Base-by-base conservation (phyloP, 2,888 invertebrate species). In the Heliconius hortense region DNA sequence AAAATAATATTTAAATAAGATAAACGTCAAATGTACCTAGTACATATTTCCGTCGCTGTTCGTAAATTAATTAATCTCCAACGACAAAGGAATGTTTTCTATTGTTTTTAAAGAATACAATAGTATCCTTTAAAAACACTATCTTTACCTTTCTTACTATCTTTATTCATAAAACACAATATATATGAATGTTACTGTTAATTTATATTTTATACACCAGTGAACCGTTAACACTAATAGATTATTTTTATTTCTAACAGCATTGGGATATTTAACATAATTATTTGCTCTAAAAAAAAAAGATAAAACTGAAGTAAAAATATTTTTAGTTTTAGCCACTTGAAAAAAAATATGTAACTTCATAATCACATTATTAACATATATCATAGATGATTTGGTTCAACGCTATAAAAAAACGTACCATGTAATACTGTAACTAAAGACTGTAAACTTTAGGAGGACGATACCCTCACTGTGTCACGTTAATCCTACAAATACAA, bases 401-500 rank as follows among this genome's bases (percentile, higher is more conserved):
- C 48, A 69, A 31, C 13, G 56, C 79, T 76, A 77, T 76, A 80
- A 83, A 82, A 83, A 83, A 83, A 84, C 81, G 81, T 80, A 82
- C 74, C 82, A 82, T 80, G 31, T 70, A 7, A 35, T 60, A 39
- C 10, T 60, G 43, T 24, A 71, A 60, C 60, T 28, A 82, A 84
- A 83, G 82, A 76, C 81, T 69, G 56, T 56, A 76, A 11, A 60
- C 26, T 60, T 5, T 72, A 76, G 76, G 53, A 60, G 64, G 79
- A 71, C 74, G 78, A 80, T 85, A 82, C 82, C 81, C 85, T 88
- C 87, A 88, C 88, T 91, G 89, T 91, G 89, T 89, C 87, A 87
- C 87, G 87, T 89, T 87, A 89, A 89, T 86, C 87, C 88, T 87
- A 90, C 90, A 92, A 91, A 91, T 86, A 90, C 91, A 93, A 93